phyloP scores from a whole-genome alignment of 2,113 vertebrate species.

The Ovibos moschatus region DNA sequence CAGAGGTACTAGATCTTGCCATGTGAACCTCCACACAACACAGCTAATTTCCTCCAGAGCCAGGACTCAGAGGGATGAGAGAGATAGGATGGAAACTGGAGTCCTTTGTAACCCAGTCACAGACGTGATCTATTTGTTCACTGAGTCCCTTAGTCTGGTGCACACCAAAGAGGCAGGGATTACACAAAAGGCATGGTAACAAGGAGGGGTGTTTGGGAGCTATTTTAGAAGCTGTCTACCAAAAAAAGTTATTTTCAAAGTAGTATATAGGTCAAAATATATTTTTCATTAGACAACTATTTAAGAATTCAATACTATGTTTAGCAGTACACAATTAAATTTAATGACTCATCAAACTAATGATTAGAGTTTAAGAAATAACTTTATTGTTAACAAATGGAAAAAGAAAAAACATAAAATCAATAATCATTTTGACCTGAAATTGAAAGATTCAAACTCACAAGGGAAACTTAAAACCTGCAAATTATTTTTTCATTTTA shows the following conservation, averaged over 20 bases:
- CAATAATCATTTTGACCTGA: not conserved
- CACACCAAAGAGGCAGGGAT: not conserved
- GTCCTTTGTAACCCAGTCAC: not conserved
- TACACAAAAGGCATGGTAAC: not conserved
- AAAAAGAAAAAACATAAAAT: not conserved
- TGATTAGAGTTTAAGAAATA: slow-evolving; percentile 12
- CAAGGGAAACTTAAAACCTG: not conserved
- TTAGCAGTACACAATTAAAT: not conserved
- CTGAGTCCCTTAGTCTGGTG: not conserved
- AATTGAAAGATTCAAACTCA: slow-evolving; percentile 15
- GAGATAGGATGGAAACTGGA: not conserved
- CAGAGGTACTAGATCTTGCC: not conserved
- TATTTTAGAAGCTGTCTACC: not conserved
- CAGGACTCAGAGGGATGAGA: not conserved
- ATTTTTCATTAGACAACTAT: not conserved
- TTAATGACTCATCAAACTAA: not conserved
- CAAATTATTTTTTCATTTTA: slow-evolving; percentile 14
- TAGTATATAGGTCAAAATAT: not conserved
- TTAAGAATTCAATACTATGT: not conserved
- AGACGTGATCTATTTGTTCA: not conserved
- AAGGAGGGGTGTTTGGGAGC: not conserved
- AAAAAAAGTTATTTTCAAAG: not conserved
- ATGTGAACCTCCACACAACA: not conserved
- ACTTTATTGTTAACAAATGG: not conserved
- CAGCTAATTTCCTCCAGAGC: not conserved